Evolutionary conservation across 2,888 invertebrate genomes (phyloP).

Genomic region (Tetragonisca angustula): DNA sequence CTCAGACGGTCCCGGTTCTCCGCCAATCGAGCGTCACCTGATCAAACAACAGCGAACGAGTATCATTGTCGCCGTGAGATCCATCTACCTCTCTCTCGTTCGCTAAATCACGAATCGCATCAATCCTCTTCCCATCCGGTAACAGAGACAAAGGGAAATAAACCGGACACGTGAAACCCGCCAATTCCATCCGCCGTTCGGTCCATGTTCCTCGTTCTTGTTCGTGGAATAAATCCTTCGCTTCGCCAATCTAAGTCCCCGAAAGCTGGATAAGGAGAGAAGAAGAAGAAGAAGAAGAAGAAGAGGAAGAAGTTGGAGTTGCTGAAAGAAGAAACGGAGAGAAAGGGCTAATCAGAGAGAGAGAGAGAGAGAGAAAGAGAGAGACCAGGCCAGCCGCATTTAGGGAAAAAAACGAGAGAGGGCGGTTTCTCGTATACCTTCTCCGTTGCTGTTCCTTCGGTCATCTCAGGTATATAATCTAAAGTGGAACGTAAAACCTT

Average conservation of each 20-base stretch:
- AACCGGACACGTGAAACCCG: constrained; percentile 31
- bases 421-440: constrained; percentile 60
- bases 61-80: neutral
- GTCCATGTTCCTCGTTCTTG: constrained; percentile 36
- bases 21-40: neutral
- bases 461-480: constrained; percentile 81
- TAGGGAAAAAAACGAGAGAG: constrained; percentile 54
- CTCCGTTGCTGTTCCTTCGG: constrained; percentile 58
- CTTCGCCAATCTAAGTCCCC: constrained; percentile 28
- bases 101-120: neutral
- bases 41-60: neutral
- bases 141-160: neutral
- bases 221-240: constrained; percentile 50
- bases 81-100: too few relatives aligned
- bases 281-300: neutral
- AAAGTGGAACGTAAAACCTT: constrained; percentile 78
- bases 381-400: constrained; percentile 43
- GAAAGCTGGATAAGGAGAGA: neutral
- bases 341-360: constrained; percentile 19
- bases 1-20: neutral
- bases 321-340: constrained; percentile 27
- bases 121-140: neutral
- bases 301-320: constrained; percentile 45
- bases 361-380: neutral
- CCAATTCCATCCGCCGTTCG: constrained; percentile 29